Conservation (phyloP, 2,888 invertebrate species). For the Nemoura dubitans region DNA sequence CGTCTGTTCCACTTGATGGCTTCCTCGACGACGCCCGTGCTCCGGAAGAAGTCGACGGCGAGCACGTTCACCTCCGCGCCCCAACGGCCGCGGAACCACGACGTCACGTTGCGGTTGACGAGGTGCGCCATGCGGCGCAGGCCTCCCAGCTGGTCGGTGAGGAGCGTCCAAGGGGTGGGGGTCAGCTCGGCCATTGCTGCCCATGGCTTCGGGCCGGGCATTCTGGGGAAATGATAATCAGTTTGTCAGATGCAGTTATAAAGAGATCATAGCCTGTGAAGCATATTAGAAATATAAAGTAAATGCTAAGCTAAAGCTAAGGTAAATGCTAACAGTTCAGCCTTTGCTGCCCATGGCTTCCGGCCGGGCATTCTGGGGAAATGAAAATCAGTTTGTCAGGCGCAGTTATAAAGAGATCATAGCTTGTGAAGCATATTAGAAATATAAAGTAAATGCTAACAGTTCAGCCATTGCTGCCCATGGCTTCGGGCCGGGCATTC, state of each 20-base stretch:
- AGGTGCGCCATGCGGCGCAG: conserved; percentile 71
- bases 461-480: conserved; percentile 79
- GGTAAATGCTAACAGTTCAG: no score
- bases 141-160: conserved; percentile 69
- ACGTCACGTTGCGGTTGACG: conserved; percentile 75
- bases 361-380: conserved; percentile 46
- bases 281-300: no score
- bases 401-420: no score
- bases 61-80: conserved; percentile 69
- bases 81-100: conserved; percentile 67
- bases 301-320: no score
- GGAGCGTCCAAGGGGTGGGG: conserved; percentile 70
- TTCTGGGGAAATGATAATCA: conserved; percentile 26
- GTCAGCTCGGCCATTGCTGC: conserved; percentile 81
- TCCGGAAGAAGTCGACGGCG: conserved; percentile 77
- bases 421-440: no score
- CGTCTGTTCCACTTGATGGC: conserved; percentile 53
- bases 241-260: no score
- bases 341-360: conserved; percentile 72
- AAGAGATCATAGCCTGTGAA: no score
- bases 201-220: conserved; percentile 56
- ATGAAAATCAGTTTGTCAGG: no score
- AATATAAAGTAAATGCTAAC: no score
- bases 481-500: conserved; percentile 53
- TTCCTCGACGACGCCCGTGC: conserved; percentile 73